Conservation (phyloP, 1,140 invertebrate species). For the Zaprionus vittiger region DNA sequence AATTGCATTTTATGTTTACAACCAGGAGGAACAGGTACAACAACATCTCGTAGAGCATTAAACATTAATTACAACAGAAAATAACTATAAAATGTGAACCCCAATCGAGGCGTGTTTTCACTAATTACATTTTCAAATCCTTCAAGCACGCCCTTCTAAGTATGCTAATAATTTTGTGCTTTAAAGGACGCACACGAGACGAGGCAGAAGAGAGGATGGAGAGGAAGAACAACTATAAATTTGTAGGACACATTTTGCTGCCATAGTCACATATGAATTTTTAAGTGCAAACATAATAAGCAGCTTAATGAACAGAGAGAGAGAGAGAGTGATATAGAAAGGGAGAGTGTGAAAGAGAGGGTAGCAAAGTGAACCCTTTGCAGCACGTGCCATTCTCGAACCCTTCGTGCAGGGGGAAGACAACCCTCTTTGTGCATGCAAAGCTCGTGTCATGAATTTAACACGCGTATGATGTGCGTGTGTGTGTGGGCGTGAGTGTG, state of each 20-base stretch:
- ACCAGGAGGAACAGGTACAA: constrained; percentile 17
- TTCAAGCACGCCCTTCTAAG: constrained; percentile 55
- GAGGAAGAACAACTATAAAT: constrained; percentile 40
- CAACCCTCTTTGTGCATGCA: constrained; percentile 71
- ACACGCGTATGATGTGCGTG: constrained; percentile 54
- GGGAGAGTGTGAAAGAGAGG: neutral
- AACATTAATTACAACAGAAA: constrained; percentile 46
- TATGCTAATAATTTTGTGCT: constrained; percentile 71
- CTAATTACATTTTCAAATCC: constrained; percentile 67
- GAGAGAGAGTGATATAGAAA: neutral
- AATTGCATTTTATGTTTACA: constrained; percentile 71
- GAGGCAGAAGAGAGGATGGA: neutral
- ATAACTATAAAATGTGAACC: constrained; percentile 44
- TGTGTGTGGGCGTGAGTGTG: constrained; percentile 5
- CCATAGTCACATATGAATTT: constrained; percentile 80
- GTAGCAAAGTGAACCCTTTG: constrained; percentile 11
- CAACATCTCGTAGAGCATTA: constrained; percentile 22
- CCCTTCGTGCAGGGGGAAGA: constrained; percentile 14
- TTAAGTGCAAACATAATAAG: constrained; percentile 83
- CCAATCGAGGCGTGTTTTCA: constrained; percentile 28
- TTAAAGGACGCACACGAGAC: constrained; percentile 23
- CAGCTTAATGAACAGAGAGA: constrained; percentile 78
- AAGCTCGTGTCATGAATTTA: constrained; percentile 69
- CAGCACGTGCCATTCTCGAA: constrained; percentile 55
- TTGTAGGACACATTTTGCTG: constrained; percentile 69